Evolutionary conservation across 2,797 vertebrate species (phyloP), one percentile per base, ranked within the genome.

Genomic region (Sparidentex hasta): DNA sequence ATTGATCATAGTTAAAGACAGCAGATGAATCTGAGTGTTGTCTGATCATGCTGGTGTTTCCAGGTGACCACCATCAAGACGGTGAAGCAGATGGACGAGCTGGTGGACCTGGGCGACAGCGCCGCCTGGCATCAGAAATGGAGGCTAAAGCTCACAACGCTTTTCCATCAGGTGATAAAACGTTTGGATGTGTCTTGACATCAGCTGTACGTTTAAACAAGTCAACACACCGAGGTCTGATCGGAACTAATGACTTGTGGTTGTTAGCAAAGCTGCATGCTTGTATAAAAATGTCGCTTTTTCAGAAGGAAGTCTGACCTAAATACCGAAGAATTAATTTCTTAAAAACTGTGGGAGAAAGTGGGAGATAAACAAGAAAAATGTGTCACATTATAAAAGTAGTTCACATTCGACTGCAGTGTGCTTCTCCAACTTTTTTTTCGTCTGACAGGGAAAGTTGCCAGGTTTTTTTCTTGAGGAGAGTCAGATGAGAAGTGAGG

Each of bases 31-130:
- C 2, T 9, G 23, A 38, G 51, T 47, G 33, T 14, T 38, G 3
- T 27, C 3, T n/a, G 17, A 2, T 1, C 20, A 20, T 69, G 14
- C 16, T 56, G 41, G 20, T 52, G 17, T 50, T 47, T 12, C 0
- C 89, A 99, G 98, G 98, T 99, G 52, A 99, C 97, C 73, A 98
- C 97, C 88, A 99, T 99, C 87, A 99, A 99, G 93, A 98, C 97
- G 0, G 97, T 99, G 90, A 98, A 98, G 92, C 94, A 96, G 90
- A 90, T 98, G 91, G 97, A 99, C 1, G 98, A 99, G 33, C 85
- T 99, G 90, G 96, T 98, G 18, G 95, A 97, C 87, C 94, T 99
- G 93, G 96, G 97, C 0, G 97, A 98, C 2, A 92, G 95, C 0
- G 94, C 96, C 0, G 96, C 97, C 62, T 99, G 97, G 98, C 96